Conservation (phyloP, 2,113 vertebrate genomes). For the Kryptolebias marmoratus region DNA sequence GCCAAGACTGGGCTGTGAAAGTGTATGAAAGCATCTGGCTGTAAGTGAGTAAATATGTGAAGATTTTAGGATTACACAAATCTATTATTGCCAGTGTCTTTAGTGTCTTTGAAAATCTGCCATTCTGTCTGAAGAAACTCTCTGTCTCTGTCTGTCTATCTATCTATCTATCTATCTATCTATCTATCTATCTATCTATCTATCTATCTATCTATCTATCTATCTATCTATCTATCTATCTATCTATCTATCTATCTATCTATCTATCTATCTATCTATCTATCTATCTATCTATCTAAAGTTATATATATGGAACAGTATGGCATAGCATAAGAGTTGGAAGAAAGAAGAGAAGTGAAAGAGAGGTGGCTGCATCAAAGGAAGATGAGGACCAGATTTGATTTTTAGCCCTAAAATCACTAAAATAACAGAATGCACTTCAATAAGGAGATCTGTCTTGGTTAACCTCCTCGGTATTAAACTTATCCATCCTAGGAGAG, state of each 20-base stretch:
- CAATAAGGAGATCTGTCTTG: constrained; percentile 38
- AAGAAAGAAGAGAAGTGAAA: background rate
- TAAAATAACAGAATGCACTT: constrained; percentile 46
- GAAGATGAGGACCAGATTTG: constrained; percentile 14
- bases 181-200: too few relatives aligned
- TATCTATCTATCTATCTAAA: too few relatives aligned
- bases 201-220: too few relatives aligned
- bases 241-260: too few relatives aligned
- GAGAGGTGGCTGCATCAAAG: constrained; percentile 9
- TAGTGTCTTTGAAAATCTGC: constrained; percentile 15
- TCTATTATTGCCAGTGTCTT: constrained; percentile 11
- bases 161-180: too few relatives aligned
- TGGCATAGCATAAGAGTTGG: background rate
- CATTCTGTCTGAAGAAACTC: constrained; percentile 21
- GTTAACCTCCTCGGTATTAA: constrained; percentile 69
- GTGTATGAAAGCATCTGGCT: constrained; percentile 14
- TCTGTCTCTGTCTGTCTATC: too few relatives aligned
- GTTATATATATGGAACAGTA: constrained; percentile 4
- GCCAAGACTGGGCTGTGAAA: background rate
- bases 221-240: too few relatives aligned
- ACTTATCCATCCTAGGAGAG: constrained; percentile 71
- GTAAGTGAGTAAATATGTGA: constrained; percentile 4
- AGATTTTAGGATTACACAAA: constrained; percentile 1
- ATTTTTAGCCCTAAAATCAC: constrained; percentile 37
- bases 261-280: too few relatives aligned